Evolutionary conservation across 2,797 vertebrate species (phyloP).

Genomic region (Chaenodraco wilsoni): DNA sequence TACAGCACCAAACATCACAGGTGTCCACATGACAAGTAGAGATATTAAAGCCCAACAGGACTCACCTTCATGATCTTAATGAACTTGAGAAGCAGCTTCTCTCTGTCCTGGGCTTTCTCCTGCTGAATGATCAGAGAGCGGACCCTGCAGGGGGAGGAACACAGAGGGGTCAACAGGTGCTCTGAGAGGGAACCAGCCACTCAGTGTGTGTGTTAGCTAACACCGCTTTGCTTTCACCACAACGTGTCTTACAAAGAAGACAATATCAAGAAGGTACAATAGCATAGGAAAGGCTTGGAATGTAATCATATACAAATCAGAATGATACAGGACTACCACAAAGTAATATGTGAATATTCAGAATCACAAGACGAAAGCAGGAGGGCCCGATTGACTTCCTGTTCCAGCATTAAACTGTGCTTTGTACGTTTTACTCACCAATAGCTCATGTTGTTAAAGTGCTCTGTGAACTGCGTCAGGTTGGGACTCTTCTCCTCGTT

Average conservation of each 20-base stretch:
- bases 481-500: slow-evolving; percentile 99
- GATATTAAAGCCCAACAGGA: not conserved
- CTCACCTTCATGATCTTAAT: slow-evolving; percentile 99
- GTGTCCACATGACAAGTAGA: not conserved
- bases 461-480: slow-evolving; percentile 98
- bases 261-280: too few species aligned
- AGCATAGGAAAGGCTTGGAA: too few species aligned
- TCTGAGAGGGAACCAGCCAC: not conserved
- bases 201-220: too few species aligned
- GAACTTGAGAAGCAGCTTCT: slow-evolving; percentile 97
- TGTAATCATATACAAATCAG: too few species aligned
- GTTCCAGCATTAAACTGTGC: too few species aligned
- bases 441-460: slow-evolving; percentile 99
- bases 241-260: too few species aligned
- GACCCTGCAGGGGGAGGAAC: slow-evolving; percentile 84
- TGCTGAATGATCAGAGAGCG: slow-evolving; percentile 99
- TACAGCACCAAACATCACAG: not conserved
- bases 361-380: too few species aligned
- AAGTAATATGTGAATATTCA: too few species aligned
- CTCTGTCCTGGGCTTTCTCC: slow-evolving; percentile 97
- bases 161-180: not conserved
- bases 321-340: too few species aligned
- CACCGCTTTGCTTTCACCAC: too few species aligned
- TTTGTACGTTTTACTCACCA: slow-evolving; percentile 75
- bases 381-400: too few species aligned